Evolutionary conservation across 1,140 invertebrate genomes (phyloP).

Genomic region (Sycophaga agraensis): DNA sequence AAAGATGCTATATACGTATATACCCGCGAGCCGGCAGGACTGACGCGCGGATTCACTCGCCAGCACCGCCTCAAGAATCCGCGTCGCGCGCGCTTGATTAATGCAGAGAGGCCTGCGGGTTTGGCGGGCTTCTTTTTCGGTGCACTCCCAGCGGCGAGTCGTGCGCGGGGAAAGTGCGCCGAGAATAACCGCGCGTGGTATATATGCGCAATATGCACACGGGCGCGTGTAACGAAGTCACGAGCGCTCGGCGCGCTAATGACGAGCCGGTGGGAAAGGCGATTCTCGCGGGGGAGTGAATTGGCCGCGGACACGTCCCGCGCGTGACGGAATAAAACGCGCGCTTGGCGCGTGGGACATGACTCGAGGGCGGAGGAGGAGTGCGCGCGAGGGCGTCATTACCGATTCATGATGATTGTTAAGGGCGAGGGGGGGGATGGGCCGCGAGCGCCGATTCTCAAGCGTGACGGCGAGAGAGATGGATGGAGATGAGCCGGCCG

Average conservation of each 20-base stretch:
- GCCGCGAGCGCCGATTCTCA: not conserved
- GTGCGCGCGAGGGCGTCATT: too few species aligned
- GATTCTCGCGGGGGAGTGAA: constrained; percentile 6
- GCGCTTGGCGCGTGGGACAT: not conserved
- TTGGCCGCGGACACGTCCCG: not conserved
- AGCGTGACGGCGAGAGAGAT: not conserved
- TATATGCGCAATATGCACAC: too few species aligned
- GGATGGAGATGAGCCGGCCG: not conserved
- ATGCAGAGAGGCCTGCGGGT: too few species aligned
- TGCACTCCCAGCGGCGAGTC: too few species aligned
- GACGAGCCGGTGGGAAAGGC: not conserved
- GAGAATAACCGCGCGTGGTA: too few species aligned
- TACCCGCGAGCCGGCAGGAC: not conserved
- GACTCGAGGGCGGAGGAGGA: too few species aligned
- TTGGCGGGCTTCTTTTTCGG: too few species aligned
- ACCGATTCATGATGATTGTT: constrained; percentile 28
- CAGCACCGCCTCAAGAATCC: too few species aligned
- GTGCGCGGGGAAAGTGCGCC: too few species aligned
- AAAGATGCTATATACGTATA: too few species aligned
- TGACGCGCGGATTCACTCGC: too few species aligned
- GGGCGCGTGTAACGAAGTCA: not conserved
- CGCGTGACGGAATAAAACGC: not conserved
- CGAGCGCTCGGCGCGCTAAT: not conserved
- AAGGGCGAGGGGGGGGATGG: not conserved
- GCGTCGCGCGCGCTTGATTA: constrained; percentile 34